These are phyloP conservation scores for Nansenia antarctica DNA, from an alignment of 2,113 vertebrate species.

Conservation along the genomic window DNA sequence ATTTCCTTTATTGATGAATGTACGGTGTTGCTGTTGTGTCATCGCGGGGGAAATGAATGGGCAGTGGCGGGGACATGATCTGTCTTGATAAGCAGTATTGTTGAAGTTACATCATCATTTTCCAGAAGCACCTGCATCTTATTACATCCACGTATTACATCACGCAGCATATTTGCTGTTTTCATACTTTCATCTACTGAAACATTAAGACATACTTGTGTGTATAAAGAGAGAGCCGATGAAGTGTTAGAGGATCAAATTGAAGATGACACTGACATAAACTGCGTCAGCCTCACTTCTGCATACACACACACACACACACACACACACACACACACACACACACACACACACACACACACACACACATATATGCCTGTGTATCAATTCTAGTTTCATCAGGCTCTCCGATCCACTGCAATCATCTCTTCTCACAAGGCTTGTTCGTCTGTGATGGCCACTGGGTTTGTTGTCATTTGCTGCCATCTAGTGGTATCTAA, in stretches of 20 bases:
- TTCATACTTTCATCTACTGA: background rate
- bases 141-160: background rate
- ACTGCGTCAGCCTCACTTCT: background rate
- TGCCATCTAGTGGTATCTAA: constrained; percentile 18
- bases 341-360: no score
- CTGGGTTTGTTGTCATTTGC: background rate
- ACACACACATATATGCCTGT: no score
- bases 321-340: no score
- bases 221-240: no score
- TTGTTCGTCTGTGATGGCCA: background rate
- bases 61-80: background rate
- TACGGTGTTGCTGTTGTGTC: background rate
- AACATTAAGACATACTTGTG: background rate
- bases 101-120: background rate
- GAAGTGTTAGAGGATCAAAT: no score
- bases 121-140: background rate
- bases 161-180: background rate
- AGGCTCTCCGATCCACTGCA: background rate
- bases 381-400: background rate
- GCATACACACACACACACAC: no score
- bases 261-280: background rate
- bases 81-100: background rate
- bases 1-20: background rate
- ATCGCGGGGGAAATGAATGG: background rate
- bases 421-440: background rate